Evolutionary conservation across 2,113 vertebrate species (phyloP).

Genomic region (Brienomyrus brachyistius): DNA sequence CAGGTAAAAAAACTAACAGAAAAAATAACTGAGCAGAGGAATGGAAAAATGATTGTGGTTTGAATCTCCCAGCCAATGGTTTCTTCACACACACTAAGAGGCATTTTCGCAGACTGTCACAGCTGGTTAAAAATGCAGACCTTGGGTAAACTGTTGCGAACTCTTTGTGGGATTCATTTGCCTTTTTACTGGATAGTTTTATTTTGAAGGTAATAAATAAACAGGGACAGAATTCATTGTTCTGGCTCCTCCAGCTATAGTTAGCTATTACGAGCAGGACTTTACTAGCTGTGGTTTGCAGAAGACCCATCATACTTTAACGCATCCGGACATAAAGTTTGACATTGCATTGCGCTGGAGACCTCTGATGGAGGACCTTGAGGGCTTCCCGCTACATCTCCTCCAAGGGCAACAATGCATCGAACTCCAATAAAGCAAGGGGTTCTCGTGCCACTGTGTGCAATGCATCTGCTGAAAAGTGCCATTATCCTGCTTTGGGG

Average conservation of each 20-base stretch:
- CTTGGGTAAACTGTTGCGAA: neutral
- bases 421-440: neutral
- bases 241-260: neutral
- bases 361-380: conserved; percentile 4
- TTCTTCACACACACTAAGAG: conserved; percentile 12
- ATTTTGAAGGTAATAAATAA: conserved; percentile 12
- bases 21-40: neutral
- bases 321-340: conserved; percentile 1
- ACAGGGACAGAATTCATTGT: neutral
- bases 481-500: neutral
- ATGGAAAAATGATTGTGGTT: neutral
- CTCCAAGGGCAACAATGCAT: neutral
- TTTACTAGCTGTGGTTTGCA: neutral
- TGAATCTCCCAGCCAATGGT: neutral
- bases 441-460: neutral
- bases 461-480: neutral
- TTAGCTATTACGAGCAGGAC: conserved; percentile 13
- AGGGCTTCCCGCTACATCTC: neutral
- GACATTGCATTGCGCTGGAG: neutral
- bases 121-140: conserved; percentile 17
- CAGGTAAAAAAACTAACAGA: neutral
- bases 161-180: conserved; percentile 8
- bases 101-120: conserved; percentile 16
- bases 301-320: conserved; percentile 7
- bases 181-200: conserved; percentile 3